Evolutionary conservation across 2,797 vertebrate species (phyloP).

Genomic region (Champsocephalus gunnari): DNA sequence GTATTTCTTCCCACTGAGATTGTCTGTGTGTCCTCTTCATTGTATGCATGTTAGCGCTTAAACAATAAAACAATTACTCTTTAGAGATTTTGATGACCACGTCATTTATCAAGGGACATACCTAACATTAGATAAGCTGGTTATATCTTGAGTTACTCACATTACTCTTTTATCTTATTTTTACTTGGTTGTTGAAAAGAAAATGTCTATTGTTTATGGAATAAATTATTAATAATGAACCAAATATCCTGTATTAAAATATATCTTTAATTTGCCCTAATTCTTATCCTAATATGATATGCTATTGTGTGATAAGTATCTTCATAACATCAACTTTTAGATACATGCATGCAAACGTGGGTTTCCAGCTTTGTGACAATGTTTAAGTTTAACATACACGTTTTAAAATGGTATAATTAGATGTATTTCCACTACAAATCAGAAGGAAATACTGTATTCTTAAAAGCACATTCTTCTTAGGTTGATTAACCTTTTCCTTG

Average conservation of each 20-base stretch:
- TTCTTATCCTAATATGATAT: neutral
- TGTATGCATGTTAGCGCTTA: neutral
- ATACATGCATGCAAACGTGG: neutral
- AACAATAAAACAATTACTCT: neutral
- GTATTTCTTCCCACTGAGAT: neutral
- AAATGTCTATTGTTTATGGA: slow-evolving; percentile 1
- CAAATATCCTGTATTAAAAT: neutral
- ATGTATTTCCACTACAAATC: neutral
- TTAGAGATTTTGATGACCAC: neutral
- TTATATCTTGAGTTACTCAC: neutral
- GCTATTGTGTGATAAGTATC: neutral
- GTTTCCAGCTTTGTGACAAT: no score
- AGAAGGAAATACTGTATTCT: neutral
- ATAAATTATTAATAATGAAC: neutral
- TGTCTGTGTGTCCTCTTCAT: neutral
- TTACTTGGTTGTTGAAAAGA: no score
- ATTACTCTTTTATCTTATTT: neutral
- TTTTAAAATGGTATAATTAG: neutral
- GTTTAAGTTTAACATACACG: neutral
- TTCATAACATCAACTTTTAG: neutral
- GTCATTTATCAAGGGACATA: neutral
- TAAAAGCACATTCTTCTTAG: no score
- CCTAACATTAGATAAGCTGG: no score
- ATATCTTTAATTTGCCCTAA: neutral
- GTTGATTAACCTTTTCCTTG: neutral